A percentile compares a stretch with the other conserved stretches of the same genome.
phyloP scores from a whole-genome alignment of 2,797 vertebrate genomes.

The Potorous gilbertii region DNA sequence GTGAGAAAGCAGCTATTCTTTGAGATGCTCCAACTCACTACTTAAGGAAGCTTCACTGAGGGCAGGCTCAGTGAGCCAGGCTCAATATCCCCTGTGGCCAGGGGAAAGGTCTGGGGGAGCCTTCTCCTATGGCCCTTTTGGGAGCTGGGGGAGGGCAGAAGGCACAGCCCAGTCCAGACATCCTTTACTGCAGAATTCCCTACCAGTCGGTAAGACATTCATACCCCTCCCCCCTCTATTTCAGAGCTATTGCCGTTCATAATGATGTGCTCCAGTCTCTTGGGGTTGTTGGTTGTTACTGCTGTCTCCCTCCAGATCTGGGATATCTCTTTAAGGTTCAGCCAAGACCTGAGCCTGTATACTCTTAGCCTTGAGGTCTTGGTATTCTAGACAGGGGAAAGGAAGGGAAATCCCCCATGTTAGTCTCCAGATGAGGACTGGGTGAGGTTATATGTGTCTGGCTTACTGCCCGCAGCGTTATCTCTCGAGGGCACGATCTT shows the following conservation, averaged over 20 bases:
- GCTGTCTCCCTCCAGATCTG: not conserved
- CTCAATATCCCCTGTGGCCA: no score
- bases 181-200: not conserved
- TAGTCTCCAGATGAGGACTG: not conserved
- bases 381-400: not conserved
- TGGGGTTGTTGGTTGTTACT: not conserved
- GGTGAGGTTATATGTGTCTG: not conserved
- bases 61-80: not conserved
- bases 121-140: not conserved
- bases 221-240: not conserved
- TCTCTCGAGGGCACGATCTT: not conserved
- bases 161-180: not conserved
- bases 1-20: not conserved
- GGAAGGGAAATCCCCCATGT: not conserved
- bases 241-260: not conserved
- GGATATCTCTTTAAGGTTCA: not conserved
- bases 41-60: not conserved
- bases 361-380: not conserved
- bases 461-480: not conserved
- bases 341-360: not conserved
- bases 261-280: not conserved
- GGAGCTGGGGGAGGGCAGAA: not conserved
- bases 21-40: not conserved
- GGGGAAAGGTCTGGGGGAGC: not conserved
- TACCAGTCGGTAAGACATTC: not conserved